Percentiles rank a stretch among this genome's conserved stretches.
phyloP scores from a whole-genome alignment of 2,888 invertebrate species.

The Spilosoma lubricipeda region DNA sequence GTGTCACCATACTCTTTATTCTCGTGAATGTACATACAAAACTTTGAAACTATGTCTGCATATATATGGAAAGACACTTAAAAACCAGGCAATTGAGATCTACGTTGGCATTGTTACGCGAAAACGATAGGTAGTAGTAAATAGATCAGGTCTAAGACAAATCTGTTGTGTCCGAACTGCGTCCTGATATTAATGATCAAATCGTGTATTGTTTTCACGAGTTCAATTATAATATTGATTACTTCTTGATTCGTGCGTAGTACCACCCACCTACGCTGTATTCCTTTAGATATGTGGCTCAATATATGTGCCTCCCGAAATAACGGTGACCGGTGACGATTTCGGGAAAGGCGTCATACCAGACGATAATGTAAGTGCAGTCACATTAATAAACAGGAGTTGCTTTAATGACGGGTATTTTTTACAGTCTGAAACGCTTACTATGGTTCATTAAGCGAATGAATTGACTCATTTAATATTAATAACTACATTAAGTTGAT shows the following conservation, averaged over 20 bases:
- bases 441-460: conserved; percentile 60
- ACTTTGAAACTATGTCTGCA: too few relatives aligned
- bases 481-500: neutral
- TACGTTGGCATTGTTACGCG: neutral
- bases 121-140: neutral
- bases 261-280: conserved; percentile 24
- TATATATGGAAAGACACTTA: neutral
- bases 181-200: neutral
- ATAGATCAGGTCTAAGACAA: neutral
- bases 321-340: conserved; percentile 76
- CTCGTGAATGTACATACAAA: too few relatives aligned
- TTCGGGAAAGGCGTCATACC: conserved; percentile 74
- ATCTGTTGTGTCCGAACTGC: neutral
- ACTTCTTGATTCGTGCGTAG: neutral
- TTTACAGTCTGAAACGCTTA: conserved; percentile 63
- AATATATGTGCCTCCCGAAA: conserved; percentile 69
- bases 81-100: neutral
- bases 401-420: conserved; percentile 65
- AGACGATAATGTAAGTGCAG: conserved; percentile 65
- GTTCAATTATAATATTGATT: neutral
- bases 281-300: conserved; percentile 17
- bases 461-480: conserved; percentile 39
- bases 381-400: conserved; percentile 64
- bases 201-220: neutral
- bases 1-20: too few relatives aligned